phyloP scores from a whole-genome alignment of 2,888 invertebrate species.

The Leptinotarsa peninsularis region DNA sequence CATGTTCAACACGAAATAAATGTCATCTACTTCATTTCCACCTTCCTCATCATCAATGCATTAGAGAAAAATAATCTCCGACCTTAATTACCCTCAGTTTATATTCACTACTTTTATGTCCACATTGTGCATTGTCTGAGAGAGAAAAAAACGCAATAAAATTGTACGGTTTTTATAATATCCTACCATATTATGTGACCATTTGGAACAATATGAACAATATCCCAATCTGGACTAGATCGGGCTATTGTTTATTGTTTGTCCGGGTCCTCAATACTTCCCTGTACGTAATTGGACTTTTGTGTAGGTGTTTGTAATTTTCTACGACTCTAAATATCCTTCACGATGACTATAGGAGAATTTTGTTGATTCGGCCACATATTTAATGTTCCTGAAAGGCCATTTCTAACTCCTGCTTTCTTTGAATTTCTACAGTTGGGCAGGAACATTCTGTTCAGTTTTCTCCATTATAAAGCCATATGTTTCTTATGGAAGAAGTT shows the following conservation, averaged over 20 bases:
- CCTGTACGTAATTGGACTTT: conserved; percentile 35
- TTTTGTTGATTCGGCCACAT: too few species aligned
- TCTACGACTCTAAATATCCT: too few species aligned
- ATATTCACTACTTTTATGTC: conserved; percentile 36
- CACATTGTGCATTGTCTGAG: conserved; percentile 39
- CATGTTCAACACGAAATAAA: not conserved
- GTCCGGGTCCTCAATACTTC: conserved; percentile 24
- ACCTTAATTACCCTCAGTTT: conserved; percentile 40
- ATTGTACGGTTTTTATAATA: conserved; percentile 31
- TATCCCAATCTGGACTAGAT: conserved; percentile 33
- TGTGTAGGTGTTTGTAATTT: conserved; percentile 18
- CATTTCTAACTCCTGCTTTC: too few species aligned
- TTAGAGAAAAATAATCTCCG: conserved; percentile 36
- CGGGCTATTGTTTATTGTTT: conserved; percentile 40
- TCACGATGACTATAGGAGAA: too few species aligned
- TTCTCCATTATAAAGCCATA: too few species aligned
- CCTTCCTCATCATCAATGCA: conserved; percentile 35
- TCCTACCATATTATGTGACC: conserved; percentile 22
- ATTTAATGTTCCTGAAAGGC: too few species aligned
- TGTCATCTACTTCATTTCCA: conserved; percentile 31
- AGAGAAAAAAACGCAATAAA: conserved; percentile 33
- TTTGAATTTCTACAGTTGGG: too few species aligned
- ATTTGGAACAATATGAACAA: conserved; percentile 17
- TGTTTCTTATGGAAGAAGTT: too few species aligned
- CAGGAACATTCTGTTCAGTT: too few species aligned